Conservation (phyloP, 2,797 vertebrate species). For the Acanthis flammea region DNA sequence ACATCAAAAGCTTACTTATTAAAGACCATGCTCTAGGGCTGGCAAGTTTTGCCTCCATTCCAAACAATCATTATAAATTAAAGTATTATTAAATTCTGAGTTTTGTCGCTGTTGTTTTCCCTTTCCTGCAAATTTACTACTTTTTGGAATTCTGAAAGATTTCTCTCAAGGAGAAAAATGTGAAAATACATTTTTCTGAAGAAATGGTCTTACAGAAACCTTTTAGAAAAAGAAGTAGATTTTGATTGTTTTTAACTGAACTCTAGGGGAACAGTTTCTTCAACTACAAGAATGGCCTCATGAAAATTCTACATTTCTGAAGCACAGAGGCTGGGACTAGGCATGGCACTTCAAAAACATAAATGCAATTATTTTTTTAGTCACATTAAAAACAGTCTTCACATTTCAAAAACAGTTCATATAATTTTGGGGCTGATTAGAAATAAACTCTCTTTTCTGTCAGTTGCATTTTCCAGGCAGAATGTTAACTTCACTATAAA, state of each 20-base stretch:
- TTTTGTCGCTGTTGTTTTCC: background rate
- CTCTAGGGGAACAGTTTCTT: background rate
- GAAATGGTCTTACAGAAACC: background rate
- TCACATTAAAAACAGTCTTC: background rate
- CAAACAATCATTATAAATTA: background rate
- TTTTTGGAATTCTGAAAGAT: background rate
- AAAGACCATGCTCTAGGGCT: background rate
- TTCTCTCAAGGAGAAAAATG: background rate
- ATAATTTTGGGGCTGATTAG: background rate
- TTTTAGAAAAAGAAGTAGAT: background rate
- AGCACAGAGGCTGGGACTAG: background rate
- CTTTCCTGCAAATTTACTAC: background rate
- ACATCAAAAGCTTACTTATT: constrained; percentile 14
- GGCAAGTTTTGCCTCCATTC: background rate
- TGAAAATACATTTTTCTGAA: background rate
- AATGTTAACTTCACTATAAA: background rate
- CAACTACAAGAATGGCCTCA: background rate
- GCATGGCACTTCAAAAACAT: background rate
- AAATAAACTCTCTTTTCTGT: background rate
- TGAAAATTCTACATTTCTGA: background rate
- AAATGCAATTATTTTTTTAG: constrained; percentile 17
- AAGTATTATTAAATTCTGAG: background rate
- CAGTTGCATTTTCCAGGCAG: background rate
- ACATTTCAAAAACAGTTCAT: background rate
- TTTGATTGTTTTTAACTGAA: background rate